Conservation (phyloP, 2,888 invertebrate genomes). For the Parnassius glacialis region DNA sequence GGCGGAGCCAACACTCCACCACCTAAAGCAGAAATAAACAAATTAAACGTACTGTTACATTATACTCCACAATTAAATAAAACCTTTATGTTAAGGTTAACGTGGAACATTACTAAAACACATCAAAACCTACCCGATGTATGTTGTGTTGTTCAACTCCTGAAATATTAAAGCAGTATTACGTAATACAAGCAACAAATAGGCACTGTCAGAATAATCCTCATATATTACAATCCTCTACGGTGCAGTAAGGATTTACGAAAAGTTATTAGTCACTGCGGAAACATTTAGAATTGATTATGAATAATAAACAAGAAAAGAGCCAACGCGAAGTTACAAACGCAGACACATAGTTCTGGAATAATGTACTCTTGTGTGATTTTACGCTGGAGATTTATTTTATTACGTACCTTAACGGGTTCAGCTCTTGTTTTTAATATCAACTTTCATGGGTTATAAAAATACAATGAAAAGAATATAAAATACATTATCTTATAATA, state of each 20-base stretch:
- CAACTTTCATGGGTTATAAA: slow-evolving; percentile 26
- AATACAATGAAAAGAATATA: slow-evolving; percentile 24
- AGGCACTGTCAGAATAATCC: slow-evolving; percentile 60
- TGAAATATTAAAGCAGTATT: slow-evolving; percentile 26
- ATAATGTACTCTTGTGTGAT: slow-evolving; percentile 34
- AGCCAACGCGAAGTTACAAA: slow-evolving; percentile 54
- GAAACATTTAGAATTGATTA: slow-evolving; percentile 72
- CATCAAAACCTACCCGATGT: background rate
- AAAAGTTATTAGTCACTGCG: slow-evolving; percentile 72
- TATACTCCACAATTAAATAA: background rate
- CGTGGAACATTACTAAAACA: slow-evolving; percentile 16
- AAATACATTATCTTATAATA: slow-evolving; percentile 24
- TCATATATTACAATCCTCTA: slow-evolving; percentile 69
- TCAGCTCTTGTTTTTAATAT: slow-evolving; percentile 28
- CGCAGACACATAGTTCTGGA: slow-evolving; percentile 41
- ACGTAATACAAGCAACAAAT: slow-evolving; percentile 33
- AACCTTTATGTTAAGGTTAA: background rate
- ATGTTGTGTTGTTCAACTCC: slow-evolving; percentile 14
- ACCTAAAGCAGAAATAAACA: slow-evolving; percentile 76
- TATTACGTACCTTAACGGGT: slow-evolving; percentile 27
- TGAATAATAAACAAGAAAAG: slow-evolving; percentile 72
- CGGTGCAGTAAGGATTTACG: slow-evolving; percentile 73
- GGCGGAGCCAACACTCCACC: slow-evolving; percentile 93
- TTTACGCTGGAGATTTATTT: slow-evolving; percentile 38
- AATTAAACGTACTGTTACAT: slow-evolving; percentile 5